Evolutionary conservation across 2,888 invertebrate genomes (phyloP).

Genomic region (Polymixis flavicincta): DNA sequence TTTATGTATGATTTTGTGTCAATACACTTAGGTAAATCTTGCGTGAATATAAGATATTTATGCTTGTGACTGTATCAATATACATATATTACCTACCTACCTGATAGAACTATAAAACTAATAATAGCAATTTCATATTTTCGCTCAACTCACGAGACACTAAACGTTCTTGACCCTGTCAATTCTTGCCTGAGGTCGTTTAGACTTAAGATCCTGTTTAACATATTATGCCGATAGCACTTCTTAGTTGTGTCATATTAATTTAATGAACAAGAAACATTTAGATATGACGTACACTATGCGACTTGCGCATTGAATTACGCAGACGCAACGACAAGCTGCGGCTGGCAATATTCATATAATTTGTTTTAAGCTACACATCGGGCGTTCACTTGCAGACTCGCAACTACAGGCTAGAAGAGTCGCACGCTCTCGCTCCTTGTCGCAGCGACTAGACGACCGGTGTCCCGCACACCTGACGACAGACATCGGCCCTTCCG

Average conservation of each 20-base stretch:
- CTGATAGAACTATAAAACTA: not conserved
- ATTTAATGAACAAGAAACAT: not conserved
- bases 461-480: too few species aligned
- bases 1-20: too few species aligned
- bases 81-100: not conserved
- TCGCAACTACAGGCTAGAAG: too few species aligned
- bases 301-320: not conserved
- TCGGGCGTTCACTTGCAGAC: too few species aligned
- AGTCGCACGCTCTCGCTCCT: too few species aligned
- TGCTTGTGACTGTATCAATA: not conserved
- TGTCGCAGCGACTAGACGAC: too few species aligned
- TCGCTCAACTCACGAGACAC: conserved; percentile 7
- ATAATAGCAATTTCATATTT: not conserved
- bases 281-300: not conserved
- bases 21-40: not conserved
- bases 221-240: not conserved
- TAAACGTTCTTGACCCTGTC: conserved; percentile 40
- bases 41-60: not conserved
- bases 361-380: too few species aligned
- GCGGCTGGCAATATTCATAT: too few species aligned
- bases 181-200: conserved; percentile 8
- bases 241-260: not conserved
- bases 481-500: too few species aligned
- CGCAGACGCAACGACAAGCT: not conserved
- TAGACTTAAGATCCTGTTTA: not conserved